Evolutionary conservation across 2,888 invertebrate species (phyloP).

Genomic region (Glyphotaelius pellucidus): DNA sequence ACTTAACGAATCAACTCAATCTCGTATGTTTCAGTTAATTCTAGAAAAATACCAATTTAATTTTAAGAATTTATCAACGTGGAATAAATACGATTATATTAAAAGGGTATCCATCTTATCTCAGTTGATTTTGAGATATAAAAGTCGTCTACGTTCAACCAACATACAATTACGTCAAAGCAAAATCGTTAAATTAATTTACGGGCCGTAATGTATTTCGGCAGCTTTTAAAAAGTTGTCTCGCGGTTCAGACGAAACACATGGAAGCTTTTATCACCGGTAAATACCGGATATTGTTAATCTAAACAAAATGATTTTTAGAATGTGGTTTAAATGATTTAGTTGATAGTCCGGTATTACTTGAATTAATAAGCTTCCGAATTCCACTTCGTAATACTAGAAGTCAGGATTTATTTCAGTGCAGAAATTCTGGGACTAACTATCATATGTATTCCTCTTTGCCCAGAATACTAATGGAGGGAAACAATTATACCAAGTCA

Average conservation of each 20-base stretch:
- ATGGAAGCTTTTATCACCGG: background rate
- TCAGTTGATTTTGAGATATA: background rate
- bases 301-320: background rate
- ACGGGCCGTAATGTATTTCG: background rate
- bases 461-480: no score
- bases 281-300: background rate
- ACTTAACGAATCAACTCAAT: background rate
- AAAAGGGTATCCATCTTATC: background rate
- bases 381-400: no score
- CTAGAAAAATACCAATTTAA: no score
- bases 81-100: background rate
- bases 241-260: background rate
- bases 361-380: no score
- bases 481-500: no score
- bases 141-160: background rate
- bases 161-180: constrained; percentile 29
- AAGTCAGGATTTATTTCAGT: no score
- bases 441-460: no score
- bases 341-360: no score
- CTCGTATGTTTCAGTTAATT: no score
- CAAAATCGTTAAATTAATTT: constrained; percentile 22
- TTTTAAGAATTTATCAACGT: background rate
- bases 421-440: no score
- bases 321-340: background rate
- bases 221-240: background rate